phyloP scores from a whole-genome alignment of 2,888 invertebrate species.

The Lamproptera curius region DNA sequence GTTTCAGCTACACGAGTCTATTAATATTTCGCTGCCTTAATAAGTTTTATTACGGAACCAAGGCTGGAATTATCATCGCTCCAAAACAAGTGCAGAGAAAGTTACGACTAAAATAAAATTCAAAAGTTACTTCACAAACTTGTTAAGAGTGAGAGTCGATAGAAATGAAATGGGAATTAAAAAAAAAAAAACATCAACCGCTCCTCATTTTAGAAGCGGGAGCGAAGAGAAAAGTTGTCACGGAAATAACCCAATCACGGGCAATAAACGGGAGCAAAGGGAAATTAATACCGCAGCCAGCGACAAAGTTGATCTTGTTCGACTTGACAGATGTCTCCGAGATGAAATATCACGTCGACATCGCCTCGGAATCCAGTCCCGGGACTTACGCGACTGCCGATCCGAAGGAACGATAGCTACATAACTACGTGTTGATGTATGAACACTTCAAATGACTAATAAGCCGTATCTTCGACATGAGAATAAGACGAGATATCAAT shows the following conservation, averaged over 20 bases:
- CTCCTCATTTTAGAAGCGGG: conserved; percentile 50
- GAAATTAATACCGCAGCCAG: conserved; percentile 64
- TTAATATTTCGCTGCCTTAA: not conserved
- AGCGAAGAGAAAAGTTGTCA: conserved; percentile 52
- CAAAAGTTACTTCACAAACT: conserved; percentile 24
- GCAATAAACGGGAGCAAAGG: conserved; percentile 60
- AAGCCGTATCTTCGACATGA: too few relatives aligned
- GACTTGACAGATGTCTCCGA: conserved; percentile 59
- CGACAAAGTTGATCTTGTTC: conserved; percentile 63
- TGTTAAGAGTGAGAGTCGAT: conserved; percentile 32
- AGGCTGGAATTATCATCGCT: not conserved
- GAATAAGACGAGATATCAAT: too few relatives aligned
- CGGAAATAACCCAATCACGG: conserved; percentile 68
- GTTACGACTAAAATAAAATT: conserved; percentile 8
- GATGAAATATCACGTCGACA: conserved; percentile 59
- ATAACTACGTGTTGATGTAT: conserved; percentile 6
- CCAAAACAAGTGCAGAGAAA: conserved; percentile 1
- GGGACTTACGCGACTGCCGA: conserved; percentile 32
- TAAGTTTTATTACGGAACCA: not conserved
- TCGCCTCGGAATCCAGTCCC: conserved; percentile 30
- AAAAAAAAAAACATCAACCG: conserved; percentile 22
- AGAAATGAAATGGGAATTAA: conserved; percentile 34
- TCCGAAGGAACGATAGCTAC: conserved; percentile 33
- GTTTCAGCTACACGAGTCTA: not conserved
- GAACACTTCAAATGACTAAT: conserved; percentile 7